These are phyloP conservation scores for Gnathochromis pfefferi DNA, from an alignment of 2,113 vertebrate species.

Conservation along the genomic window DNA sequence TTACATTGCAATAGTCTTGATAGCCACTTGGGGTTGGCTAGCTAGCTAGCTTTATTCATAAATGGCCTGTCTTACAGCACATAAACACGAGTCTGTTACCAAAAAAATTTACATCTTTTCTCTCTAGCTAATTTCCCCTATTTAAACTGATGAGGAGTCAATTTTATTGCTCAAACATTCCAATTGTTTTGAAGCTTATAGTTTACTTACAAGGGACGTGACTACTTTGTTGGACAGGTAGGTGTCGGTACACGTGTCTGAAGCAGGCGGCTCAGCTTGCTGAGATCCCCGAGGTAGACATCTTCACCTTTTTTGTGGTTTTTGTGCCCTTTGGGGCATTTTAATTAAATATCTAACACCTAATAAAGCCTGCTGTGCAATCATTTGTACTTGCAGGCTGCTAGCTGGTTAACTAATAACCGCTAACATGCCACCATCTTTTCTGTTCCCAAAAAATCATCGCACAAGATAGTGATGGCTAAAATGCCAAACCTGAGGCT, in stretches of 20 bases:
- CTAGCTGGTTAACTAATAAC: not conserved
- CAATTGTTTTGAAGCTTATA: not conserved
- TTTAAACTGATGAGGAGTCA: not conserved
- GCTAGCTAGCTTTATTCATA: not conserved
- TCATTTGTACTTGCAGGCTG: not conserved
- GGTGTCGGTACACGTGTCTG: accelerated
- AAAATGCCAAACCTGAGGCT: not conserved
- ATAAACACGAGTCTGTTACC: accelerated
- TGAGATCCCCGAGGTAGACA: not conserved
- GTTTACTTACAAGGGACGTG: not conserved
- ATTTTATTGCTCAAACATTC: not conserved
- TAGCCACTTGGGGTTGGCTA: not conserved
- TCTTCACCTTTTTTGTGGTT: not conserved
- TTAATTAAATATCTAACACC: not conserved
- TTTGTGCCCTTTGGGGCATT: not conserved
- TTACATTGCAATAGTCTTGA: not conserved
- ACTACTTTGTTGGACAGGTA: not conserved
- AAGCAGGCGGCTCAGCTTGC: not conserved
- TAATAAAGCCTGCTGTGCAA: not conserved
- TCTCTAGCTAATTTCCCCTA: accelerated
- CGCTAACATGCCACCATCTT: not conserved
- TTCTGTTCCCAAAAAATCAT: not conserved
- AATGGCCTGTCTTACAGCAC: not conserved
- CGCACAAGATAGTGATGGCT: not conserved
- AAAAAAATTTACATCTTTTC: not conserved